A percentile compares a stretch with the other conserved stretches of the same genome.
Evolutionary conservation across 2,113 vertebrate genomes (phyloP).

Genomic region (Cervus canadensis): DNA sequence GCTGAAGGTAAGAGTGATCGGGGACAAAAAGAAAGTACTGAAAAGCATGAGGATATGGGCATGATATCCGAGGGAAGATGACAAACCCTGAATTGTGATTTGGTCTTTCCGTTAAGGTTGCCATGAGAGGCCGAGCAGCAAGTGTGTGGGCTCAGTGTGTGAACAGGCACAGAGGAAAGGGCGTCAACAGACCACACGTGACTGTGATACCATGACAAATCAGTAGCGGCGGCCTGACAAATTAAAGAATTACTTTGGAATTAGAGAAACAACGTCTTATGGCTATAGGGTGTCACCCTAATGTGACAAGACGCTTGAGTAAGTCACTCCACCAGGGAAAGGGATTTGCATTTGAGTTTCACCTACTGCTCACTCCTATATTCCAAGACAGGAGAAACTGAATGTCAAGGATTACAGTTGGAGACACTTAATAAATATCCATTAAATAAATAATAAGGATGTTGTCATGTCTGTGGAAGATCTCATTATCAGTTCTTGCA

Average conservation of each 20-base stretch:
- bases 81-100: background rate
- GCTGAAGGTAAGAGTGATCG: background rate
- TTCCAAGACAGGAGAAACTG: background rate
- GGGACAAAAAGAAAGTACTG: background rate
- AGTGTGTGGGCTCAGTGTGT: background rate
- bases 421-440: background rate
- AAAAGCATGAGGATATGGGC: background rate
- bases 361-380: background rate
- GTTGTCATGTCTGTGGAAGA: background rate
- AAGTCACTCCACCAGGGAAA: background rate
- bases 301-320: background rate
- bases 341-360: background rate
- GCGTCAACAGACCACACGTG: fast-evolving
- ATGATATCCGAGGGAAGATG: background rate
- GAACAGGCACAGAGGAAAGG: background rate
- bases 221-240: background rate
- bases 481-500: background rate
- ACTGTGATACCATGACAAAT: background rate
- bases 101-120: fast-evolving
- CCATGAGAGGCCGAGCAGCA: fast-evolving
- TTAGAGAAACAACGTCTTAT: background rate
- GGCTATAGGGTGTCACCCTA: background rate
- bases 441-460: background rate
- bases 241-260: background rate
- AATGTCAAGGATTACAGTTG: background rate